Evolutionary conservation across 2,797 vertebrate genomes (phyloP).

Genomic region (Acanthurus tractus): DNA sequence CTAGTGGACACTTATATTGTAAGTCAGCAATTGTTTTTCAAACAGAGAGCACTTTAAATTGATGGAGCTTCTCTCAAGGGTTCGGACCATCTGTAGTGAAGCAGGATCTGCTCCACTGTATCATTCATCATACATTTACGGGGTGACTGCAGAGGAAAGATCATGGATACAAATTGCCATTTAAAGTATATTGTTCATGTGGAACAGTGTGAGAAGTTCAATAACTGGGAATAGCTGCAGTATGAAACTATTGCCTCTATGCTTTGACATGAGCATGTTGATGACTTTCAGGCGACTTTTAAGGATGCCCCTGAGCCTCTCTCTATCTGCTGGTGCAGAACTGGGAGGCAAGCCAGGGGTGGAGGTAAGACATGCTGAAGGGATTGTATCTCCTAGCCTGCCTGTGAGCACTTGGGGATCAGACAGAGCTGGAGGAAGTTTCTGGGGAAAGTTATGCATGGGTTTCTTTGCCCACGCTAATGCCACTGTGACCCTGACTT

Average conservation of each 20-base stretch:
- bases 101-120: background rate
- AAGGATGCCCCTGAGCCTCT: background rate
- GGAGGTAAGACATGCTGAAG: constrained; percentile 11
- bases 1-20: too few species aligned
- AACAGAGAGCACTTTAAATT: constrained; percentile 6
- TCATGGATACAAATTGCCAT: background rate
- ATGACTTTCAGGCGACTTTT: constrained; percentile 16
- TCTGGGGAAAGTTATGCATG: constrained; percentile 9
- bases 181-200: constrained; percentile 11
- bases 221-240: background rate
- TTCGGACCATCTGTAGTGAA: constrained; percentile 19
- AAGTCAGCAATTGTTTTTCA: constrained; percentile 8
- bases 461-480: background rate
- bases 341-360: background rate
- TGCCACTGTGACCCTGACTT: background rate
- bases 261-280: background rate
- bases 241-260: constrained; percentile 9
- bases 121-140: background rate
- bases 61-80: constrained; percentile 4
- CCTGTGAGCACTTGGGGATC: constrained; percentile 4
- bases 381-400: constrained; percentile 28
- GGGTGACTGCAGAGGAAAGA: constrained; percentile 2
- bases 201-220: background rate
- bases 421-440: constrained; percentile 14
- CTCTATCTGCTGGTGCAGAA: constrained; percentile 1